Evolutionary conservation across 2,888 invertebrate genomes (phyloP).

Genomic region (Epsilonema sp.): DNA sequence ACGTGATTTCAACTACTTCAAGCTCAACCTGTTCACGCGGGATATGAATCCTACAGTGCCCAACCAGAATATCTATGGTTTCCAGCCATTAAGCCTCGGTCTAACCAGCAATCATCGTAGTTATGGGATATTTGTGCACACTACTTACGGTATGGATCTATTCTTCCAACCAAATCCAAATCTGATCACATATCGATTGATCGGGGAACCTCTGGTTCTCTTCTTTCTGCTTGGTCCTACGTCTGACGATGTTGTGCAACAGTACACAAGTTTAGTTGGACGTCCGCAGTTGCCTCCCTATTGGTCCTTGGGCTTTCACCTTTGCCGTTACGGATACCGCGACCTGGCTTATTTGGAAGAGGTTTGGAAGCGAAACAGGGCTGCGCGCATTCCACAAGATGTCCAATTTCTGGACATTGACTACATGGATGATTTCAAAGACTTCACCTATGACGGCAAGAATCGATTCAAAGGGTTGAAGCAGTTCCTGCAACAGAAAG

Average conservation of each 20-base stretch:
- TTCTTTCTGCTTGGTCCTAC: conserved; percentile 21
- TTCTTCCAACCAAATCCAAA: conserved; percentile 5
- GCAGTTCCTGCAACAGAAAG: conserved; percentile 42
- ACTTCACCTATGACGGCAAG: conserved; percentile 53
- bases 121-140: conserved; percentile 3
- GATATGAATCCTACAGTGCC: conserved; percentile 17
- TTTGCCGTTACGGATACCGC: conserved; percentile 5
- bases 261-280: conserved; percentile 11
- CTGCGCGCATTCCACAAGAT: conserved; percentile 34
- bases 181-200: conserved; percentile 45
- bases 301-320: too few species aligned
- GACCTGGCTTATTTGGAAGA: background rate
- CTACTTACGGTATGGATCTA: background rate
- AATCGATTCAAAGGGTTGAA: conserved; percentile 44
- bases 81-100: conserved; percentile 6
- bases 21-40: conserved; percentile 24
- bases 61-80: conserved; percentile 1
- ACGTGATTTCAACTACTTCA: conserved; percentile 24
- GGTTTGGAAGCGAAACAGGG: conserved; percentile 23
- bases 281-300: conserved; percentile 4
- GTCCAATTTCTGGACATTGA: conserved; percentile 66
- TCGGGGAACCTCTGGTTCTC: conserved; percentile 22
- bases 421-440: conserved; percentile 56
- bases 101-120: background rate
- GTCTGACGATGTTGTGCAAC: conserved; percentile 18